Percentiles rank a stretch among this genome's conserved stretches.
Conservation (phyloP, 2,888 invertebrate genomes). For the Hyles lineata region DNA sequence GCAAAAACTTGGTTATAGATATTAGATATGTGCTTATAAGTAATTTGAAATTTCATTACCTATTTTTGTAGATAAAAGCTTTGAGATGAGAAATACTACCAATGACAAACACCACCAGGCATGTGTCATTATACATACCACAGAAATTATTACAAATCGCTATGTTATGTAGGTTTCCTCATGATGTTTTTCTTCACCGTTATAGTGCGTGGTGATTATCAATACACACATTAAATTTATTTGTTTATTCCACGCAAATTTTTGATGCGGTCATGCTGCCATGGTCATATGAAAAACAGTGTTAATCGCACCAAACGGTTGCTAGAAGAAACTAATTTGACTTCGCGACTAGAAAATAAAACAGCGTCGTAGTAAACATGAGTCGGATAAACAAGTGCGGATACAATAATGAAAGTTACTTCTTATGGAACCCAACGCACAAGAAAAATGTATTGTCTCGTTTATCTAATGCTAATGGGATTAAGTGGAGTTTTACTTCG, state of each 20-base stretch:
- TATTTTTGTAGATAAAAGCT: too few species aligned
- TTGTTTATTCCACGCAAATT: neutral
- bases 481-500: neutral
- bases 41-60: too few species aligned
- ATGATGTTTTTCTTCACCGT: too few species aligned
- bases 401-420: slow-evolving; percentile 46
- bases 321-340: slow-evolving; percentile 38
- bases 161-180: too few species aligned
- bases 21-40: too few species aligned
- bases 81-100: too few species aligned
- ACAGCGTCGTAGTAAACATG: slow-evolving; percentile 41
- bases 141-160: too few species aligned
- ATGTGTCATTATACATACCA: too few species aligned
- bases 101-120: too few species aligned
- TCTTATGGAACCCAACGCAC: slow-evolving; percentile 39
- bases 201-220: too few species aligned
- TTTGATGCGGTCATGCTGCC: neutral
- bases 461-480: slow-evolving; percentile 3
- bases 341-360: slow-evolving; percentile 41
- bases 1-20: too few species aligned
- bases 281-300: slow-evolving; percentile 11
- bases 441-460: slow-evolving; percentile 32
- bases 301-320: slow-evolving; percentile 37
- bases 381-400: slow-evolving; percentile 40
- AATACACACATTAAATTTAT: too few species aligned